These are phyloP conservation scores for Brachionus angularis DNA, from an alignment of 1,140 invertebrate genomes.

Conservation along the genomic window DNA sequence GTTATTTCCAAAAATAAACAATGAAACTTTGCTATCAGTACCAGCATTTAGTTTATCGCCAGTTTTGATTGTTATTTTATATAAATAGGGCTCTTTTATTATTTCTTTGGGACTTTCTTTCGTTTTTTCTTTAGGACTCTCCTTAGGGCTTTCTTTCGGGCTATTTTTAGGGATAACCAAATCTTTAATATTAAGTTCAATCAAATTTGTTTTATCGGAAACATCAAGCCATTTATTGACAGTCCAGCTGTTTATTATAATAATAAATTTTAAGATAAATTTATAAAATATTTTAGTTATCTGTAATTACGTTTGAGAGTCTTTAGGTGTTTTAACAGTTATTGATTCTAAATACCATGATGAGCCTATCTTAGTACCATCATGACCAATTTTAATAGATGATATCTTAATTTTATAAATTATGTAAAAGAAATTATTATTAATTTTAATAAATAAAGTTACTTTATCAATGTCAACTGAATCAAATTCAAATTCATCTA, in stretches of 20 bases:
- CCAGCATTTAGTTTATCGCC: constrained; percentile 57
- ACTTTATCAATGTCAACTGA: constrained; percentile 56
- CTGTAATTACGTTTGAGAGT: background rate
- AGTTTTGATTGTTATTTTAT: constrained; percentile 58
- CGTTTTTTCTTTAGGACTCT: no score
- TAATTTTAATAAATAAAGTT: constrained; percentile 55
- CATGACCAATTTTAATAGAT: background rate
- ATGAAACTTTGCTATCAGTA: constrained; percentile 58
- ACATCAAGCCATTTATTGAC: background rate
- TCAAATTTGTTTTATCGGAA: background rate
- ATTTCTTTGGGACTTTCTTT: no score
- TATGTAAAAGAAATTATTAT: background rate
- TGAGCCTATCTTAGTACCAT: background rate
- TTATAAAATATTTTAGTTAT: no score
- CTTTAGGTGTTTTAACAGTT: background rate
- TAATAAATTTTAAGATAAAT: no score
- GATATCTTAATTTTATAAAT: background rate
- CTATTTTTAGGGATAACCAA: no score
- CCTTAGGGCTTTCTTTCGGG: background rate
- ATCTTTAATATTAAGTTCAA: background rate
- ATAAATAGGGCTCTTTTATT: no score
- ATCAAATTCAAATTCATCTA: constrained; percentile 56
- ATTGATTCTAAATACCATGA: background rate
- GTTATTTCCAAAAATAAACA: constrained; percentile 60
- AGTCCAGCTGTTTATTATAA: no score